Base-by-base conservation (phyloP, 2,113 vertebrate genomes). In the Halichoeres trimaculatus region DNA sequence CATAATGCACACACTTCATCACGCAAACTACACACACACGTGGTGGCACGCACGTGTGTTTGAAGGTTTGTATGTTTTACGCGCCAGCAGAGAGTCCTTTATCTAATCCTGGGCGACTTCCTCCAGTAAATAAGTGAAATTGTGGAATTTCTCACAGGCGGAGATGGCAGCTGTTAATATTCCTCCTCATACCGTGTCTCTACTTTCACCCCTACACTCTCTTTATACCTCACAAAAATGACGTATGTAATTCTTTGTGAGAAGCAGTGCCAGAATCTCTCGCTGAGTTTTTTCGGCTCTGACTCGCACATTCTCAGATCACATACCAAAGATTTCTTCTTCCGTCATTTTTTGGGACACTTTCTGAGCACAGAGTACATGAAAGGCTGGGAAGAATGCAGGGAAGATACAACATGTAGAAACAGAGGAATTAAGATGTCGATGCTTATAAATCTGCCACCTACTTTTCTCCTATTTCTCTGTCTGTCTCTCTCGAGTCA, bases 111-210 rank as follows among this genome's bases (percentile, higher is more conserved):
- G 53, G n/a, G 14, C 14, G 30, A 72, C 64, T 57, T 79, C 26
- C 55, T 59, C 19, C 35, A 40, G 50, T 64, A 59, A 81, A 75
- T 77, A 60, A 71, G 11, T 76, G 40, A 65, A 69, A 83, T 5
- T 19, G 34, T 24, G 55, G 68, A 62, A 72, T 64, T 11, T 26
- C 54, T 70, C 60, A 50, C 45, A 58, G 17, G 43, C 30, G 4
- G 14, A 50, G 41, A 45, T 19, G 35, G 57, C 11, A n/a, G 43
- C 57, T 74, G 45, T 54, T 36, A 36, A 52, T 65, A 56, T 47
- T 56, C 70, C 8, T 45, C 58, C 56, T 41, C 45, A 70, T 19
- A 45, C 43, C 14, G 4, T 17, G 48, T 64, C 53, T 76, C 41
- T 30, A 55, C 23, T 54, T 66, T 68, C 53, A 47, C 14, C 35